Evolutionary conservation across 2,888 invertebrate genomes (phyloP), one percentile per base, ranked within the genome.

Genomic region (Leptopterna dolabrata): DNA sequence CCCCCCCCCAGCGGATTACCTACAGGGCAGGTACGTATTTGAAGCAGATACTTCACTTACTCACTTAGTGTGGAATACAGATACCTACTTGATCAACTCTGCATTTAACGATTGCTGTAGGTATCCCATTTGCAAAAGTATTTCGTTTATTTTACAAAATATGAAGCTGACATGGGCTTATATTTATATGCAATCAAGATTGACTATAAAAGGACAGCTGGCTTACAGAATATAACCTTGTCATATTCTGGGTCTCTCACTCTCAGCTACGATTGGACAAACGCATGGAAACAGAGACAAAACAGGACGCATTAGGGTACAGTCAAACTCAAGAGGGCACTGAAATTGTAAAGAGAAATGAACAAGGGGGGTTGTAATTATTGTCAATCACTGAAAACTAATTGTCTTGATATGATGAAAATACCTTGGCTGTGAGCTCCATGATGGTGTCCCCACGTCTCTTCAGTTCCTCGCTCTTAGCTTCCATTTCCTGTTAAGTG

Each of bases 391-490:
- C 11, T 1, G 63, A 9, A 63, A 36, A 36, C 2, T 36, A 36
- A 36, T 36, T 63, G 63, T 24, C 7, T 24, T 27, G 11, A 63
- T 4, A 19, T n/a, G n/a, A 24, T n/a, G 2, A 2, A 36, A 36
- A 16, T 91, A 96, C 95, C 93, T 96, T 96, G 90, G 96, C 95
- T 89, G 96, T 96, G 88, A 96, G 93, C 90, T 97, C 96, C 91
- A 96, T 95, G 86, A 97, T 94, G 84, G 95, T 93, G 88, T 96
- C 96, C 87, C 95, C 95, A 91, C 96, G 95, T 91, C 96, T 94
- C 90, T 96, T 95, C 78, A 97, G 94, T 92, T 97, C 97, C 30
- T 96, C 94, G 91, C 96, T 96, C 86, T 96, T 93, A 89, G 96
- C 96, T 89, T 95, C 93, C 9, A 96, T 94, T 84, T 96, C 95